Evolutionary conservation across 2,888 invertebrate genomes (phyloP), one percentile per base, ranked within the genome.

Genomic region (Nemotelus pantherinus): DNA sequence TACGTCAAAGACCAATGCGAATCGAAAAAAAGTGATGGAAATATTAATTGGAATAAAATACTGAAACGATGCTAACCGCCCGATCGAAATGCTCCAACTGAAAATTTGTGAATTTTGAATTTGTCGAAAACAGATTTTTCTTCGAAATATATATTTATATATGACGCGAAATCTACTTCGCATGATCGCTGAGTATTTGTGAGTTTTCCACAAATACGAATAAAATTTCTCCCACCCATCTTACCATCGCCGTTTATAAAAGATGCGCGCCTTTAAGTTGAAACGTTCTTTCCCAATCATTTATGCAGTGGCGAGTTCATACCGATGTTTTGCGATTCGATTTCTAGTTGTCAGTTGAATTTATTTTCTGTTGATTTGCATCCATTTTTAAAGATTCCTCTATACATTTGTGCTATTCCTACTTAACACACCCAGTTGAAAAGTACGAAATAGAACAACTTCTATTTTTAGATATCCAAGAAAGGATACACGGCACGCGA

Each of bases 401-500:
- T 25, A 25, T 25, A 25, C 25, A 25, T 25, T 25, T 25, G 25
- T 25, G 25, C 25, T 25, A 25, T 25, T 25, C 25, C 0, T 25
- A 25, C 25, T 25, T 25, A 25, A 25, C 25, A 25, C 25, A 25
- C 25, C 25, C 25, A 25, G 25, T 25, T 25, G 25, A 58, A 58
- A 58, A 58, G 39, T n/a, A 6, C 58, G 5, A 58, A 9, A 58
- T 6, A 53, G 6, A 53, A 53, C 25, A 63, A 41, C 55, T 57
- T 5, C 41, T 79, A 79, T 79, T 77, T 79, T 79, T 87, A 81
- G 82, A 47, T 79, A 88, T 85, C 90, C 90, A 90, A 90, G 90
- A 90, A 90, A 90, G 90, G 90, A 88, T 74, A 74, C 89, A 88
- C 86, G 88, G 86, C 80, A 81, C 80, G 79, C 80, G 79, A 58